Evolutionary conservation across 2,113 vertebrate species (phyloP), one percentile per base, ranked within the genome.

Genomic region (Sinocyclocheilus anophthalmus): DNA sequence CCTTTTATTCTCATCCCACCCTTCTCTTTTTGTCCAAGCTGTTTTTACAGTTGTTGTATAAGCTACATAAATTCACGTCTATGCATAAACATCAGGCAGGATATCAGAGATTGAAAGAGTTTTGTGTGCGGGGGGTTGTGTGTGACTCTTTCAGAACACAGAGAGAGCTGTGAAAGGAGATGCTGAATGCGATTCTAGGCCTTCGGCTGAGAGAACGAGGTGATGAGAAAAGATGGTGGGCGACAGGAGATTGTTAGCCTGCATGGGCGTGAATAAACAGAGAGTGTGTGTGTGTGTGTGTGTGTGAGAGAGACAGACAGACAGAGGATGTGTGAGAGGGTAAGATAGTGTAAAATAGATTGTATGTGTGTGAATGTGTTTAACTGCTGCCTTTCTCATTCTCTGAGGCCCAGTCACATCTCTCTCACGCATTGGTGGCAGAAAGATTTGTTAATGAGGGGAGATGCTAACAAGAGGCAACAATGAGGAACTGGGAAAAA

Each of bases 391-490:
- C 26, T 50, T 53, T 69, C 61, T 20, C 13, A 2, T 72, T 42
- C 69, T 84, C 69, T 24, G 33, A 55, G 53, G 69, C 20, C 81
- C 69, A 57, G 33, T 84, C 67, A 39, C 69, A 59, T 82, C 80
- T 70, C 48, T 48, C 80, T 53, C 45, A 53, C 24, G 37, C 11
- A 14, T 13, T 59, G 69, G 24, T 57, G 53, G 82, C 84, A 67
- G 78, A 87, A 83, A 76, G 55, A 89, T 87, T 90, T 89, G 89
- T 91, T 90, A 90, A 90, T 69, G 87, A 88, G 89, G 80, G 45
- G 73, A 80, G 86, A 88, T 84, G 87, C 89, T 90, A 93, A 93
- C 87, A 86, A 93, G 90, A 90, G 82, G 81, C 88, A 89, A 10
- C 39, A 14, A 59, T 85, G 76, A 85, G 89, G 85, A 90, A 85